Conservation (phyloP, 2,888 invertebrate species). For the Lathronympha strigana region DNA sequence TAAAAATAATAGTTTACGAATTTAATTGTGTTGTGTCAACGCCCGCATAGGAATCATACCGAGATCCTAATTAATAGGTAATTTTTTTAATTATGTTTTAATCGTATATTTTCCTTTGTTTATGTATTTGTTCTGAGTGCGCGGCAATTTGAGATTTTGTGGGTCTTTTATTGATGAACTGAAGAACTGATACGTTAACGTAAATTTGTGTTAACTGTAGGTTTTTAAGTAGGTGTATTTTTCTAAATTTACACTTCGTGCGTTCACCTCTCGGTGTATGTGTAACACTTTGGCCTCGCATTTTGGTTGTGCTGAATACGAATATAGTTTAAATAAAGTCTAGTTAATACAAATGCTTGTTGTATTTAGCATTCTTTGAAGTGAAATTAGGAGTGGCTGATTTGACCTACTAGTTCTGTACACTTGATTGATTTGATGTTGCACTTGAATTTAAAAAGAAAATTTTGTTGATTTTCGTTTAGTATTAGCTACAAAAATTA, state of each 20-base stretch:
- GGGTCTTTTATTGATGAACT: background rate
- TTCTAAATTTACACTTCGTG: slow-evolving; percentile 61
- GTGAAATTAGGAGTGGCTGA: slow-evolving; percentile 32
- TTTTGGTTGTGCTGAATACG: slow-evolving; percentile 54
- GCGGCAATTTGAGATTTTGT: slow-evolving; percentile 5
- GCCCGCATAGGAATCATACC: slow-evolving; percentile 21
- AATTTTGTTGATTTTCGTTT: slow-evolving; percentile 1
- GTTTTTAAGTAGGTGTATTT: slow-evolving; percentile 41
- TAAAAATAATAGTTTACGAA: slow-evolving; percentile 6
- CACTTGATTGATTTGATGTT: slow-evolving; percentile 18
- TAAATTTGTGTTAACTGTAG: slow-evolving; percentile 22
- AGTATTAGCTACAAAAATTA: background rate
- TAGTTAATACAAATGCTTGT: slow-evolving; percentile 32
- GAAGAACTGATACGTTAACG: slow-evolving; percentile 27
- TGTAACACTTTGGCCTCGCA: slow-evolving; percentile 55
- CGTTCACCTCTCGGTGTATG: slow-evolving; percentile 56
- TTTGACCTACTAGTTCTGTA: slow-evolving; percentile 33
- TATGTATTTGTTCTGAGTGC: slow-evolving; percentile 16
- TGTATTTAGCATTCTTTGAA: slow-evolving; percentile 17
- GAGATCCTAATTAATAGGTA: slow-evolving; percentile 35
- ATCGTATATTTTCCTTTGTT: slow-evolving; percentile 35
- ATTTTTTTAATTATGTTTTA: slow-evolving; percentile 33
- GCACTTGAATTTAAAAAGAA: slow-evolving; percentile 25
- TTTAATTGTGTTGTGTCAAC: slow-evolving; percentile 37
- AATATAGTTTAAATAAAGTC: slow-evolving; percentile 50